Conservation (phyloP, 2,113 vertebrate species). For the Phoenicopterus ruber region DNA sequence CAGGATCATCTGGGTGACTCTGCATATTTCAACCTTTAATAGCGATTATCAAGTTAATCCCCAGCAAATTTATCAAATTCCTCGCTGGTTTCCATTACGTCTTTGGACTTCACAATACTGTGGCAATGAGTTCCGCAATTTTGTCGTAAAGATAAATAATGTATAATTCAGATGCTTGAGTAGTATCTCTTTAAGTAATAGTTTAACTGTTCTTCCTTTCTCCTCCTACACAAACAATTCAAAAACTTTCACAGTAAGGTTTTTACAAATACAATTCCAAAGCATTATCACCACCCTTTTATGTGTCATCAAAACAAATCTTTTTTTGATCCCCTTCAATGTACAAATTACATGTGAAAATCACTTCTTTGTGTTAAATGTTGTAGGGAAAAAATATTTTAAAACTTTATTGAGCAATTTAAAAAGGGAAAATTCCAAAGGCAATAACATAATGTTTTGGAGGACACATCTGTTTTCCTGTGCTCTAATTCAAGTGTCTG, state of each 20-base stretch:
- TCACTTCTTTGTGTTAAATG: conserved; percentile 12
- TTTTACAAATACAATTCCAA: background rate
- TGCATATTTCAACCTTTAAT: background rate
- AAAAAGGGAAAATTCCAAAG: conserved; percentile 32
- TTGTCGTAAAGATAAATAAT: background rate
- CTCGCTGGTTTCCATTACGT: background rate
- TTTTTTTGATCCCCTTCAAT: background rate
- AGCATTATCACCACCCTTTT: conserved; percentile 14
- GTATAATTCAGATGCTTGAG: background rate
- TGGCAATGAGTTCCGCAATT: background rate
- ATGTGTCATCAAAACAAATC: background rate
- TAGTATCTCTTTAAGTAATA: background rate
- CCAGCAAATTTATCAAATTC: background rate
- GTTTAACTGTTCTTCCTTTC: background rate
- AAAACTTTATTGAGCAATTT: conserved; percentile 4
- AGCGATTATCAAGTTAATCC: background rate
- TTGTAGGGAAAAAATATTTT: background rate
- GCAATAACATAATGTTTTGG: background rate
- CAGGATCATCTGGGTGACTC: background rate
- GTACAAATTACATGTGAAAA: background rate
- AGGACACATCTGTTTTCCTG: conserved; percentile 46
- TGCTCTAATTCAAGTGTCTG: conserved; percentile 16
- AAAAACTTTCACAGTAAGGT: background rate
- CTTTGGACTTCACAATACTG: background rate
- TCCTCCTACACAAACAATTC: background rate